Evolutionary conservation across 2,888 invertebrate genomes (phyloP), one percentile per base, ranked within the genome.

Genomic region (Seira ritae): DNA sequence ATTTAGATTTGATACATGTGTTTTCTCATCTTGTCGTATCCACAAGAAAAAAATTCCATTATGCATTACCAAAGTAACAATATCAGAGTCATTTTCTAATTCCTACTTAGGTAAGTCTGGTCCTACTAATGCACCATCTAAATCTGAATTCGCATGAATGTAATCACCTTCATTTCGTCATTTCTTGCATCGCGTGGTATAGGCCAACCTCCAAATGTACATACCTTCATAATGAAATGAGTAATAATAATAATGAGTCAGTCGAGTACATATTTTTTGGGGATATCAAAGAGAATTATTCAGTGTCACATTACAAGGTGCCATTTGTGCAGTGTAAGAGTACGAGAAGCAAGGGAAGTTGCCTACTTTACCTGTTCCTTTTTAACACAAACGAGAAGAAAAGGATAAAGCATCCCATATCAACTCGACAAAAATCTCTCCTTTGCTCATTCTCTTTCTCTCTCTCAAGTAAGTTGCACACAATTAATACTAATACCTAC

Each of bases 261-360:
- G 50, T 31, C 31, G 8, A 50, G 6, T 50, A 50, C 50, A 50
- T 62, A 62, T 8, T 19, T 20, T 20, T 80, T 72, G 15, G 46
- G 8, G 12, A 46, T 55, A 74, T 69, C 74, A 69, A 80, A 80
- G 62, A 42, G 80, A 74, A 46, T 80, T 80, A 80, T 74, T 74
- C 62, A 69, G 68, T 70, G 60, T 62, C 20, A 62, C 62, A 62
- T 19, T 60, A n/a, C 60, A n/a, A 3, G n/a, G 10, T 31, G 8
- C 31, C 31, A 31, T 31, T 31, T 19, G 20, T 62, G 19, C 62
- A 19, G 20, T 2, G 31, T 31, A 31, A 31, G 2, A 31, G 8
- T 31, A 31, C n/a, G n/a, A n/a, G n/a, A 31, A 31, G 31, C 8
- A 31, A 4, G 31, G 31, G 31, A 31, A 2, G 31, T 2, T 31